Base-by-base conservation (phyloP, 1,140 invertebrate species). In the Ceratina australensis region DNA sequence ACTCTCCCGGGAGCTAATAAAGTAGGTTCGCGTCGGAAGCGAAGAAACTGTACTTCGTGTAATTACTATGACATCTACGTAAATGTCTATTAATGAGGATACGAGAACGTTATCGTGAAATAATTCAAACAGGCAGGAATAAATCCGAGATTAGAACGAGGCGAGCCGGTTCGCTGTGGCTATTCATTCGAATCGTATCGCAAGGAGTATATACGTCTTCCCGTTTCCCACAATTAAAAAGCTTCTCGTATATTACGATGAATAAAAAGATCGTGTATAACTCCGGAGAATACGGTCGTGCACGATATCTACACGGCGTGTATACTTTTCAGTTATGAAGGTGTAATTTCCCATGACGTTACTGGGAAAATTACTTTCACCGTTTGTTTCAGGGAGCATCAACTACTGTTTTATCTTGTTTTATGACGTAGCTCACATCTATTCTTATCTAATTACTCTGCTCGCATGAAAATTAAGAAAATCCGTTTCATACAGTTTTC, bases 61-160 rank as follows among this genome's bases (percentile, higher is more conserved):
- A 42, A 42, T 42, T 42, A 42, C 33, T 42, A 10, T 10, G 33
- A 42, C 13, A 28, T 22, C 1, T 26, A 16, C 18, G 26, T 26
- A 28, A 18, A 22, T 4, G 50, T 52, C 15, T 52, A 52, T 52
- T n/a, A 2, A n/a, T 16, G 47, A n/a, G 22, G 24, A 13, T 18
- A n/a, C 3, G 1, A 2, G 15, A 22, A 22, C 33, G 16, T 15
- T 42, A 20, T 69, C 69, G 52, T 65, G 47, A 49, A 16, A 33
- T 49, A 56, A 74, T 74, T 74, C 47, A 66, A 74, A 74, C 22
- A n/a, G 18, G 16, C 54, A 47, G 69, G 60, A 69, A 52, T 67
- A 33, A 76, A 26, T 57, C 26, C 16, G 20, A 56, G 56, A 71
- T 78, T 28, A 42, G 49, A 50, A 56, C 56, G 16, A 67, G 67